phyloP scores from a whole-genome alignment of 1,140 invertebrate species.

The Zaprionus nigranus region DNA sequence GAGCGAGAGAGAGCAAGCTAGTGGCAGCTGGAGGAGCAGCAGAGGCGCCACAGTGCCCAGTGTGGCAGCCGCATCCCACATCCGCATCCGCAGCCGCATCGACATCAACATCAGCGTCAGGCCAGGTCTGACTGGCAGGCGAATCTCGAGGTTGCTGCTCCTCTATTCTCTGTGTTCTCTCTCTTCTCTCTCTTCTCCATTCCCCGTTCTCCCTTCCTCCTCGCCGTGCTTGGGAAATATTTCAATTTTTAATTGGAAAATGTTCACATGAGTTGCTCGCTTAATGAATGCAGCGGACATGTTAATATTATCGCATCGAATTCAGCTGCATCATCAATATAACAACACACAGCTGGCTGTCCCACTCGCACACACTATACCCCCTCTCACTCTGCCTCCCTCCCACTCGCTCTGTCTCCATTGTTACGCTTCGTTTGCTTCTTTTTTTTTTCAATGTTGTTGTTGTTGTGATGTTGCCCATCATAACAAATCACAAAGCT shows the following conservation, averaged over 20 bases:
- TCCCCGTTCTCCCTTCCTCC: constrained; percentile 22
- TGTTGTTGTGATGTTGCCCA: constrained; percentile 32
- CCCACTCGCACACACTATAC: neutral
- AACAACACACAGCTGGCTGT: constrained; percentile 19
- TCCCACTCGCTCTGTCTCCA: neutral
- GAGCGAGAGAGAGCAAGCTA: neutral
- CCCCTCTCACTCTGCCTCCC: neutral
- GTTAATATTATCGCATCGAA: constrained; percentile 56
- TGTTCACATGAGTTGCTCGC: constrained; percentile 77
- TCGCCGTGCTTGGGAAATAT: constrained; percentile 66
- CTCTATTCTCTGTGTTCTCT: constrained; percentile 4
- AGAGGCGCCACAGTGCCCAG: constrained; percentile 1
- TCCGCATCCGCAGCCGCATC: constrained; percentile 1
- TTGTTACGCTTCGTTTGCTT: neutral
- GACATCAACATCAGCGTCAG: constrained; percentile 3
- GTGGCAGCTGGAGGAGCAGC: too few species aligned
- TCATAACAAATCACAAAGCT: constrained; percentile 37
- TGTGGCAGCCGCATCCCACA: neutral
- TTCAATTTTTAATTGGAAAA: constrained; percentile 84
- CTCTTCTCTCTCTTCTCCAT: constrained; percentile 3
- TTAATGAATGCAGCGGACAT: constrained; percentile 74
- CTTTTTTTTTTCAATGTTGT: constrained; percentile 13
- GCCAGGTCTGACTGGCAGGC: constrained; percentile 10
- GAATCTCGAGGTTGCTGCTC: constrained; percentile 21
- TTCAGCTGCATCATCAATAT: constrained; percentile 54